A percentile compares a stretch with the other conserved stretches of the same genome.
Conservation (phyloP, 2,888 invertebrate species). For the Caenorhabditis sinica region DNA sequence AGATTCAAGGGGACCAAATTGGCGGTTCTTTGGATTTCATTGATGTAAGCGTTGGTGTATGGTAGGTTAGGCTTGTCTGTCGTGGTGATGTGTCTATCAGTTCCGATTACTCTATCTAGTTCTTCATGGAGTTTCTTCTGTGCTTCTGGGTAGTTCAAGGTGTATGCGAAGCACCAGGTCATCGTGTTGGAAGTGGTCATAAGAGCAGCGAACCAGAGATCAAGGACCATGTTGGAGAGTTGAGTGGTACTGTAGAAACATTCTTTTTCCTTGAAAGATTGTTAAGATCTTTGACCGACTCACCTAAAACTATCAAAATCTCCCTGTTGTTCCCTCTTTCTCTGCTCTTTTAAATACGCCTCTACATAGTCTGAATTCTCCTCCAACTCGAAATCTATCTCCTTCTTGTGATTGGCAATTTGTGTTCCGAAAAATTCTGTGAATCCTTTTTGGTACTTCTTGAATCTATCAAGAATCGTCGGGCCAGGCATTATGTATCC, state of each 20-base stretch:
- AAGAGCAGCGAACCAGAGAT: constrained; percentile 65
- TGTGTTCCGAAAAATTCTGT: constrained; percentile 66
- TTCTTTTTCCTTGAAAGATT: background rate
- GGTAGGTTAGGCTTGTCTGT: constrained; percentile 65
- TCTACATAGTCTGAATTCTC: constrained; percentile 62
- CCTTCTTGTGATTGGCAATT: constrained; percentile 60
- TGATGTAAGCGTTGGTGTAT: constrained; percentile 66
- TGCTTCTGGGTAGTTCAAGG: constrained; percentile 56
- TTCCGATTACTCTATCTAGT: constrained; percentile 71
- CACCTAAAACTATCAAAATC: constrained; percentile 55
- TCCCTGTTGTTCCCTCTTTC: constrained; percentile 42
- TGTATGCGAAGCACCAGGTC: constrained; percentile 60
- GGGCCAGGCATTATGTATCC: constrained; percentile 61
- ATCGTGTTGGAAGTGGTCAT: constrained; percentile 66
- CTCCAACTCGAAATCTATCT: constrained; percentile 59
- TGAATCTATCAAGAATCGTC: constrained; percentile 59
- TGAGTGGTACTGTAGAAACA: constrained; percentile 44
- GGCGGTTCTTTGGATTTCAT: constrained; percentile 66
- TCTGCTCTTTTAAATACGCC: constrained; percentile 63
- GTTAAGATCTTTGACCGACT: background rate
- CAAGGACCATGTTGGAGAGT: constrained; percentile 63
- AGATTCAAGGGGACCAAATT: constrained; percentile 65
- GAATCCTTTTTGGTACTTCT: constrained; percentile 68
- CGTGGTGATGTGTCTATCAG: constrained; percentile 65
- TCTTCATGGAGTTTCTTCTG: constrained; percentile 71